Base-by-base conservation (phyloP, 35 echinoderm and acorn worm genomes). In the Anneissia japonica region DNA sequence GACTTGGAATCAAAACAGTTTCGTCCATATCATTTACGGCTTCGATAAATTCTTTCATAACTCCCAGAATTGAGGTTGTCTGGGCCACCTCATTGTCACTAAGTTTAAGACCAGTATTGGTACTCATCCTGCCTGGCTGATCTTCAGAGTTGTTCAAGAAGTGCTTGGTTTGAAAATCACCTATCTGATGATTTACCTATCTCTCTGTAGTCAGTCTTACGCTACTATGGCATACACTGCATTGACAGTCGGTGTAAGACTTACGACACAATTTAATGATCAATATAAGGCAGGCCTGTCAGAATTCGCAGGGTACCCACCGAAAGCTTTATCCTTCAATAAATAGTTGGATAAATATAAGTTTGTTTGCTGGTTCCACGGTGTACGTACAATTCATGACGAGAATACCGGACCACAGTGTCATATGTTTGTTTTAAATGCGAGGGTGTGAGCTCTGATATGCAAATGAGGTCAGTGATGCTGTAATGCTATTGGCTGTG, bases 11-110 rank as follows among this genome's bases (percentile, higher is more conserved):
- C 21, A 99, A 76, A 0, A 99, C 96, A 0, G 96, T 99, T 74
- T 93, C 89, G 86, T 99, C 92, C 96, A 99, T 99, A 19, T 99
- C 96, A 79, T 99, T 93, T 0, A 99, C 96, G 32, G 96, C 88
- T 35, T 92, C 86, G 46, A 99, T 99, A 81, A 99, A 99, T 26
- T 86, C 76, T 81, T 99, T 99, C 96, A 99, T 99, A 4, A 93
- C 85, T 26, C 92, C 92, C 31, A 99, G 79, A 40, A 99, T 91
- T 17, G 96, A 99, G 0, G 76, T 46, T n/a, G 81, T 81, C 17
- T 74, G 74, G 9, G 77, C 38, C 72, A 72, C 37, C 34, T 93
- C 83, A 34, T 77, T 84, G 46, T 90, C 88, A 14, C 35, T 84
- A 21, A 39, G 36, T 33, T 90, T 82, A 31, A 90, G 35, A 14